A percentile compares a stretch with the other conserved stretches of the same genome.
Evolutionary conservation across 2,797 vertebrate species (phyloP).

Genomic region (Valencia hispanica): DNA sequence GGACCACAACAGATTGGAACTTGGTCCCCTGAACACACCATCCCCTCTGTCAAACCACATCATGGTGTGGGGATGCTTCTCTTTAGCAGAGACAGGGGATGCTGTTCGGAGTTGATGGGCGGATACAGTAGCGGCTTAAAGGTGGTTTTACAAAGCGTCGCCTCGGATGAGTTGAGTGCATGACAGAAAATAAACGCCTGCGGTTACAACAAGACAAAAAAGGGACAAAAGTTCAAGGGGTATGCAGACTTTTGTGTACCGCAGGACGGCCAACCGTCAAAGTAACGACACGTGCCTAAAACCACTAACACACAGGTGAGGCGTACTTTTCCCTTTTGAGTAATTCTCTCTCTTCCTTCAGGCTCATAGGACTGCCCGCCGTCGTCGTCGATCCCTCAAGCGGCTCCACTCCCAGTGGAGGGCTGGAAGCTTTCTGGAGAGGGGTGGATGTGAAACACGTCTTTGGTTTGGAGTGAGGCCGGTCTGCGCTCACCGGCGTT

Average conservation of each 20-base stretch:
- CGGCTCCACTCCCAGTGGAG: slow-evolving; percentile 65
- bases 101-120: neutral
- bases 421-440: slow-evolving; percentile 80
- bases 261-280: neutral
- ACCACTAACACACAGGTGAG: neutral
- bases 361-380: slow-evolving; percentile 78
- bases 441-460: slow-evolving; percentile 97
- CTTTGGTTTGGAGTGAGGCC: slow-evolving; percentile 93
- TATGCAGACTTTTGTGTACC: neutral
- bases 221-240: neutral
- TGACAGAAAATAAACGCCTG: neutral
- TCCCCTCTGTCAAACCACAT: too few relatives aligned
- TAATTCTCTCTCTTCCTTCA: slow-evolving; percentile 95
- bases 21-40: too few relatives aligned
- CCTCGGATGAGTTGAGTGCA: too few relatives aligned
- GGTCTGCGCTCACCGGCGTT: slow-evolving; percentile 91
- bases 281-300: neutral
- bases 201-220: neutral
- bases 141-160: neutral
- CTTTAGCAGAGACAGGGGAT: too few relatives aligned
- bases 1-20: too few relatives aligned
- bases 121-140: neutral
- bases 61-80: too few relatives aligned
- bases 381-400: slow-evolving; percentile 49
- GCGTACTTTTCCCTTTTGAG: slow-evolving; percentile 92